Percentiles rank a stretch among this genome's conserved stretches.
Evolutionary conservation across 2,113 vertebrate genomes (phyloP).

Genomic region (Entosphenus tridentatus): DNA sequence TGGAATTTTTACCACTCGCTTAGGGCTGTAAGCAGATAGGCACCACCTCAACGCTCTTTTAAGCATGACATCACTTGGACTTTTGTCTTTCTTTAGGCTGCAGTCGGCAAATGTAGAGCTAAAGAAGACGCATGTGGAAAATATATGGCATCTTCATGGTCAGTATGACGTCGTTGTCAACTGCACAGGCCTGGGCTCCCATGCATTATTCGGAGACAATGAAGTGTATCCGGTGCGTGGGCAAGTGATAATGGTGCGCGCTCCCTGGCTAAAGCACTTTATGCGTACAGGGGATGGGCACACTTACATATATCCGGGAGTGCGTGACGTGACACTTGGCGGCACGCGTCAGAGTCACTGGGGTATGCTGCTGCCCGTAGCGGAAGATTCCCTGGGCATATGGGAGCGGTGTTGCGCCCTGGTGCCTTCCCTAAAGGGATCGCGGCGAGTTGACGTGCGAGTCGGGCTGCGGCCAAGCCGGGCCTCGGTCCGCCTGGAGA

Average conservation of each 20-base stretch:
- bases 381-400: slow-evolving; percentile 25
- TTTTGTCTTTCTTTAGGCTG: too few species aligned
- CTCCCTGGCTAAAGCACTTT: slow-evolving; percentile 72
- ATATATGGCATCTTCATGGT: slow-evolving; percentile 26
- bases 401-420: slow-evolving; percentile 36
- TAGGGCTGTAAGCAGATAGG: too few species aligned
- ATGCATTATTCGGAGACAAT: slow-evolving; percentile 25
- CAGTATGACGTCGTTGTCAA: slow-evolving; percentile 50
- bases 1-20: too few species aligned
- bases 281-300: slow-evolving; percentile 35
- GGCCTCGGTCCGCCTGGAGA: slow-evolving; percentile 29
- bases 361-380: slow-evolving; percentile 33
- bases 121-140: too few species aligned
- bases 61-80: too few species aligned
- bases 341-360: slow-evolving; percentile 40
- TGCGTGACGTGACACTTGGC: slow-evolving; percentile 31
- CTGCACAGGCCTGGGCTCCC: slow-evolving; percentile 52
- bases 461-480: slow-evolving; percentile 57
- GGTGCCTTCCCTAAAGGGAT: slow-evolving; percentile 40
- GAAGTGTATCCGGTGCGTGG: slow-evolving; percentile 37
- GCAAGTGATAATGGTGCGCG: slow-evolving; percentile 47
- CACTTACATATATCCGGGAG: slow-evolving; percentile 60
- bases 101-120: too few species aligned
- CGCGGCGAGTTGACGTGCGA: slow-evolving; percentile 19
- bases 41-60: too few species aligned